Conservation (phyloP, 2,888 invertebrate species). For the Acanthacorydalis orientalis region DNA sequence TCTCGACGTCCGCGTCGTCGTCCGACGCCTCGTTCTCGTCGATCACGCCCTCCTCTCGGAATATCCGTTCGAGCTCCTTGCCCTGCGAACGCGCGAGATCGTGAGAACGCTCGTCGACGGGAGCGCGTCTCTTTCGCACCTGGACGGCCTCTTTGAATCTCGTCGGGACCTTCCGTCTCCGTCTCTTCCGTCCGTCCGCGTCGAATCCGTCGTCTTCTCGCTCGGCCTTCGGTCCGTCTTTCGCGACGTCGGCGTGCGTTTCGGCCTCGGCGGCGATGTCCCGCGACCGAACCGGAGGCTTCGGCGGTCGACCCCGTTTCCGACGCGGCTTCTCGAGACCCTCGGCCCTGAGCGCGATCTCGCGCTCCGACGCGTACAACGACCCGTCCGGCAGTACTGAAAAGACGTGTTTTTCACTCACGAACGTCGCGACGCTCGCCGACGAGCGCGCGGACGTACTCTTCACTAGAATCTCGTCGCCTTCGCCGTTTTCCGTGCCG, state of each 20-base stretch:
- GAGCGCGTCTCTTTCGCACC: slow-evolving; percentile 26
- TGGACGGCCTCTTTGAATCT: slow-evolving; percentile 42
- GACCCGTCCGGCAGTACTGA: slow-evolving; percentile 43
- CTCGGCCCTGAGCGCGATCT: slow-evolving; percentile 42
- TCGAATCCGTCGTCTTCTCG: slow-evolving; percentile 18
- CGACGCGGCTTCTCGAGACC: slow-evolving; percentile 47
- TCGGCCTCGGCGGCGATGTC: slow-evolving; percentile 12
- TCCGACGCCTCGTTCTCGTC: slow-evolving; percentile 39
- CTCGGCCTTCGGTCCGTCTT: slow-evolving; percentile 11
- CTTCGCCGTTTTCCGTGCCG: slow-evolving; percentile 14
- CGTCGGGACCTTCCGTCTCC: slow-evolving; percentile 44
- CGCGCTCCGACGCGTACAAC: slow-evolving; percentile 46
- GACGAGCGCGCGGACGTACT: slow-evolving; percentile 21
- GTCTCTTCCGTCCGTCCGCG: slow-evolving; percentile 36
- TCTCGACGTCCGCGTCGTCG: slow-evolving; percentile 18
- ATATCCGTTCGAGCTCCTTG: slow-evolving; percentile 55
- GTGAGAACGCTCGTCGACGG: neutral
- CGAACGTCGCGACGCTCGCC: neutral
- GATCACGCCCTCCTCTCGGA: slow-evolving; percentile 52
- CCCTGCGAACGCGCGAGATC: slow-evolving; percentile 29
- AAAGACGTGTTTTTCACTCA: slow-evolving; percentile 11
- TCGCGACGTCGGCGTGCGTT: slow-evolving; percentile 13
- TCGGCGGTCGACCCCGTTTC: slow-evolving; percentile 55
- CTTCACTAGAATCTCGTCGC: slow-evolving; percentile 32
- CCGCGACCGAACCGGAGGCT: slow-evolving; percentile 25